Evolutionary conservation across 2,113 vertebrate genomes (phyloP).

Genomic region (Corythornis vintsioides): DNA sequence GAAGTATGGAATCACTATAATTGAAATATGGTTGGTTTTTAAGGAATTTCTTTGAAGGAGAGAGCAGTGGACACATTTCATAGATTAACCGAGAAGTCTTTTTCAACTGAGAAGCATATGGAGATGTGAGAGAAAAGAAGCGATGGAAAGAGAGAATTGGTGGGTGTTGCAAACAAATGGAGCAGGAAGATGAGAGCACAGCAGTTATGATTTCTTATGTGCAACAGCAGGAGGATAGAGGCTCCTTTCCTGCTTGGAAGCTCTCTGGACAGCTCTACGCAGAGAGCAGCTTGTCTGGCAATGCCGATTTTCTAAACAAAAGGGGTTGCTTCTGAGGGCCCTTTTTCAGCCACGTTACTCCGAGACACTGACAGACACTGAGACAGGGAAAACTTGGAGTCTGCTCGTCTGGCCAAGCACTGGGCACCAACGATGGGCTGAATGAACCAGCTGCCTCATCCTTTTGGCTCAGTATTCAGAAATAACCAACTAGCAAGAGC

Average conservation of each 20-base stretch:
- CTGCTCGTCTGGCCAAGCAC: neutral
- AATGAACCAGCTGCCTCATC: neutral
- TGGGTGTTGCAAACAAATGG: neutral
- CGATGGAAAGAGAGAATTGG: neutral
- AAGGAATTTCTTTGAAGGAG: slow-evolving; percentile 61
- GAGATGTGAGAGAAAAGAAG: slow-evolving; percentile 10
- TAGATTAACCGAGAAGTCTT: neutral
- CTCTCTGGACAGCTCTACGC: neutral
- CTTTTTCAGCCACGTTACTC: neutral
- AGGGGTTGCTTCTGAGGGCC: rapidly evolving
- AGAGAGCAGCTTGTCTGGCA: neutral
- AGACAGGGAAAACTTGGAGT: neutral
- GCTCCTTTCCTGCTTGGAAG: neutral
- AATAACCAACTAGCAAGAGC: neutral
- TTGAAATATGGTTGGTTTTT: slow-evolving; percentile 47
- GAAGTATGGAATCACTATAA: slow-evolving; percentile 42
- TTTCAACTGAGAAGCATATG: slow-evolving; percentile 27
- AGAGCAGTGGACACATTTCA: slow-evolving; percentile 30
- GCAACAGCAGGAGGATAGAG: neutral
- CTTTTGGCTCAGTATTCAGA: neutral
- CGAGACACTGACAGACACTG: neutral
- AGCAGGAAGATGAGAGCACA: neutral
- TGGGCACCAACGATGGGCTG: neutral
- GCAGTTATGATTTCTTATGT: slow-evolving; percentile 3
- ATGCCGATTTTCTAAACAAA: neutral